phyloP scores from a whole-genome alignment of 2,888 invertebrate species.

The Rhingia rostrata region DNA sequence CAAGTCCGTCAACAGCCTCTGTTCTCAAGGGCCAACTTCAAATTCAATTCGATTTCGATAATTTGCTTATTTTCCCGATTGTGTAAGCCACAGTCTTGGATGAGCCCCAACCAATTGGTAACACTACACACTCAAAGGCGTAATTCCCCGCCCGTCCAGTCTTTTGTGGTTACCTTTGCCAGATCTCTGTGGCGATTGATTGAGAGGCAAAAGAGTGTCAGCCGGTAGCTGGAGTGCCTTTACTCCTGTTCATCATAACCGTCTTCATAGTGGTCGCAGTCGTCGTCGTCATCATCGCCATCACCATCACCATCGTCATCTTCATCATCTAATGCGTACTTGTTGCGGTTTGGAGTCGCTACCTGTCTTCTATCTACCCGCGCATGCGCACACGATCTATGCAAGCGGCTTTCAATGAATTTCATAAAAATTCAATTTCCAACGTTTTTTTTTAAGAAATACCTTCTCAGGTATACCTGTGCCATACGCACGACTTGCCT shows the following conservation, averaged over 20 bases:
- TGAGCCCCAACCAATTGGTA: conserved; percentile 61
- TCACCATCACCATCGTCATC: conserved; percentile 17
- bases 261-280: conserved; percentile 29
- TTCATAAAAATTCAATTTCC: conserved; percentile 48
- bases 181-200: conserved; percentile 53
- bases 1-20: conserved; percentile 38
- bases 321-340: conserved; percentile 47
- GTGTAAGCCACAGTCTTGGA: conserved; percentile 43
- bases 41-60: conserved; percentile 62
- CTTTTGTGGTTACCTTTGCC: conserved; percentile 46
- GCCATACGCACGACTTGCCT: conserved; percentile 42
- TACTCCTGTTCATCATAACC: conserved; percentile 52
- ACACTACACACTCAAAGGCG: conserved; percentile 44
- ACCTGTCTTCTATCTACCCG: conserved; percentile 28
- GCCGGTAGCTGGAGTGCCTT: conserved; percentile 71
- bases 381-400: not conserved
- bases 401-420: conserved; percentile 29
- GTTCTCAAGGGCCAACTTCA: conserved; percentile 46
- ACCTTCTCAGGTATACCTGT: not conserved
- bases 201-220: conserved; percentile 70
- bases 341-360: conserved; percentile 49
- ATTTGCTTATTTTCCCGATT: conserved; percentile 65
- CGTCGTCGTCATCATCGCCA: conserved; percentile 18
- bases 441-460: conserved; percentile 11
- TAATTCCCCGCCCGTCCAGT: conserved; percentile 1